Conservation (phyloP, 2,113 vertebrate genomes). For the Octodon degus region DNA sequence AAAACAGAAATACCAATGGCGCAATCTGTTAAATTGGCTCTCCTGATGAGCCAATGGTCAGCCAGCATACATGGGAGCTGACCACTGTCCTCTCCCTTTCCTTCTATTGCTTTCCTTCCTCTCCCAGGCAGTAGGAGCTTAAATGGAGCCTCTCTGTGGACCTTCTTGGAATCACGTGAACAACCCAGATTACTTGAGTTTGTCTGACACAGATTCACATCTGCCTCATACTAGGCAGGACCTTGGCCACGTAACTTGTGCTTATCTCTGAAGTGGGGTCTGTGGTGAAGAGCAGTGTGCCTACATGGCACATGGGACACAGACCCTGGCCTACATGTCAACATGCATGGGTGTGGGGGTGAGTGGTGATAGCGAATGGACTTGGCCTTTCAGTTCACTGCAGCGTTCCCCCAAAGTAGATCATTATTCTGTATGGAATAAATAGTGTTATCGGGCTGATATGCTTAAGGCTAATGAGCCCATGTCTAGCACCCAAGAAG, state of each 20-base stretch:
- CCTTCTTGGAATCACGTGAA: rapidly evolving
- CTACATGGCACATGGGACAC: rapidly evolving
- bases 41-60: neutral
- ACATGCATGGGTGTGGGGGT: neutral
- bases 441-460: constrained; percentile 85
- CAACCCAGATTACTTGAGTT: neutral
- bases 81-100: neutral
- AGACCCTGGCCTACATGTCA: rapidly evolving
- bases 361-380: constrained; percentile 73
- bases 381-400: constrained; percentile 72
- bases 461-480: constrained; percentile 87
- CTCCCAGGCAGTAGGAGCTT: neutral
- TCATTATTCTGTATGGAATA: constrained; percentile 86
- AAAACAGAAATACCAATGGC: constrained; percentile 25
- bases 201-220: neutral
- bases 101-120: neutral
- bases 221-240: neutral
- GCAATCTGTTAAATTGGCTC: neutral
- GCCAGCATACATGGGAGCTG: neutral
- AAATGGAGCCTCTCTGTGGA: neutral
- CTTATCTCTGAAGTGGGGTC: neutral
- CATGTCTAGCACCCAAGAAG: constrained; percentile 84
- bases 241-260: neutral
- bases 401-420: constrained; percentile 80
- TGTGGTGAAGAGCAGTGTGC: neutral